phyloP scores from a whole-genome alignment of 2,113 vertebrate genomes.

The Apodemus speciosus region DNA sequence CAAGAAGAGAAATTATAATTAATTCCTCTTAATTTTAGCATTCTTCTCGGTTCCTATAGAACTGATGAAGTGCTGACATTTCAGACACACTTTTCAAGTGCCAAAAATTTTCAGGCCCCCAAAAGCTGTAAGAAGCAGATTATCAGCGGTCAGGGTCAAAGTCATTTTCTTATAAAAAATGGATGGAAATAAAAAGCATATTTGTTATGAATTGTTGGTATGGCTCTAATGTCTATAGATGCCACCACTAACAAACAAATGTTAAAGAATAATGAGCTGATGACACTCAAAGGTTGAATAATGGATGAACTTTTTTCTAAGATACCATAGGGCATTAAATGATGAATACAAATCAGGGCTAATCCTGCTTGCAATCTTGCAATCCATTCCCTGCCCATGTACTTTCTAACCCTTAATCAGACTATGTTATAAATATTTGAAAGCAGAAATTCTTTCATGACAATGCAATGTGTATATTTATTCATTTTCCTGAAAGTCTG shows the following conservation, averaged over 20 bases:
- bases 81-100: not conserved
- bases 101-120: not conserved
- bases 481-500: not conserved
- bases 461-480: not conserved
- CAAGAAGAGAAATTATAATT: too few species aligned
- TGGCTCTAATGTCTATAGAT: slow-evolving; percentile 29
- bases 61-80: not conserved
- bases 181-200: slow-evolving; percentile 41
- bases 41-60: too few species aligned
- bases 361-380: not conserved
- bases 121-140: slow-evolving; percentile 14
- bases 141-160: not conserved
- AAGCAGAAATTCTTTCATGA: not conserved
- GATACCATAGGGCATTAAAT: not conserved
- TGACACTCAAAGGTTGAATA: not conserved
- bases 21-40: too few species aligned
- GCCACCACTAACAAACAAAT: not conserved
- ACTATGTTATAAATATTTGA: not conserved
- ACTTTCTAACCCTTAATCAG: not conserved
- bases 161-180: not conserved
- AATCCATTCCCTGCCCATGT: not conserved
- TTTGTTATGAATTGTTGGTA: slow-evolving; percentile 9
- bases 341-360: not conserved
- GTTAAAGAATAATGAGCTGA: not conserved
- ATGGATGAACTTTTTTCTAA: not conserved